These are phyloP conservation scores for Diplodus puntazzo DNA, from an alignment of 2,797 vertebrate species.

Conservation along the genomic window DNA sequence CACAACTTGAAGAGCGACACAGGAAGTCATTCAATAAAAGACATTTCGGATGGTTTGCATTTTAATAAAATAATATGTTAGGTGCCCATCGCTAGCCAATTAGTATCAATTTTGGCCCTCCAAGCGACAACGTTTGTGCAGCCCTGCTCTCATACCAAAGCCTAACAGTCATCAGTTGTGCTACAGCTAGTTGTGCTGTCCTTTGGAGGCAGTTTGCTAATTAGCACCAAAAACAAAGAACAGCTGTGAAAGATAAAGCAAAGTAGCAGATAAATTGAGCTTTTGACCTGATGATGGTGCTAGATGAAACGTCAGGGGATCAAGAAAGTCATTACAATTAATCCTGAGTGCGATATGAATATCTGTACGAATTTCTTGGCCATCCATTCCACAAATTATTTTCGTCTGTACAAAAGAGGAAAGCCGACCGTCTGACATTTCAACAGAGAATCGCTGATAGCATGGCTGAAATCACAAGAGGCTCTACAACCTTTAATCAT, in stretches of 20 bases:
- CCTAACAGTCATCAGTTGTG: background rate
- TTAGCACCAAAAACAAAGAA: background rate
- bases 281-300: background rate
- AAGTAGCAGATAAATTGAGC: background rate
- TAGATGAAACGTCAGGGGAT: background rate
- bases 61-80: no score
- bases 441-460: background rate
- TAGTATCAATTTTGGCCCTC: no score
- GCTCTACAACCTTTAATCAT: background rate
- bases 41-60: no score
- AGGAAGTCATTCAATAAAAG: no score
- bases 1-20: no score
- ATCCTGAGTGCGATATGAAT: background rate
- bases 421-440: background rate
- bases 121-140: no score
- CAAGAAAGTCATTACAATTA: background rate
- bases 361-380: background rate
- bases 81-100: no score
- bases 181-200: background rate
- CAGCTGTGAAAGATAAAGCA: background rate
- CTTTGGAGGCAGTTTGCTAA: background rate
- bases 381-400: constrained; percentile 11
- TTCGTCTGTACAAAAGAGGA: background rate
- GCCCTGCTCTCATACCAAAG: background rate
- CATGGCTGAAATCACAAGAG: background rate